Percentiles rank a stretch among this genome's conserved stretches.
Conservation (phyloP, 2,113 vertebrate species). For the Holacanthus passer region DNA sequence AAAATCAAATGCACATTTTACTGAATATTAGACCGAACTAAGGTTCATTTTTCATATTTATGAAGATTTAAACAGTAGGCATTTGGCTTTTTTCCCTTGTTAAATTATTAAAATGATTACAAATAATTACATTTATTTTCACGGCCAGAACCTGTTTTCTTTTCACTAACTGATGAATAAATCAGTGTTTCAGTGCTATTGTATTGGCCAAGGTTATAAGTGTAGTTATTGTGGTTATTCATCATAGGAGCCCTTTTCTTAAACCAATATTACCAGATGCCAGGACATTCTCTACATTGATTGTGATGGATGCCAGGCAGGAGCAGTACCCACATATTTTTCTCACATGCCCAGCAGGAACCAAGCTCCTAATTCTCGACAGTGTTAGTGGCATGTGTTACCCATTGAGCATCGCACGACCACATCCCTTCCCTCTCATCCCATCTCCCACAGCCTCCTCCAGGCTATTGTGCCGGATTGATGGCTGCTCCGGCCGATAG, state of each 20-base stretch:
- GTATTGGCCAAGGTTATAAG: neutral
- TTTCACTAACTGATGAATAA: neutral
- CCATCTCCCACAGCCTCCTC: conserved; percentile 62
- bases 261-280: neutral
- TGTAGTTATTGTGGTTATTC: neutral
- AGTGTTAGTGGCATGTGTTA: conserved; percentile 44
- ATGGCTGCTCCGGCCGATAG: conserved; percentile 60
- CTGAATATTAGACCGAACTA: neutral
- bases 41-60: neutral
- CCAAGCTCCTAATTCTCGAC: conserved; percentile 48
- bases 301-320: neutral
- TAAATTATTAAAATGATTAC: neutral
- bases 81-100: neutral
- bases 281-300: neutral
- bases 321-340: conserved; percentile 13
- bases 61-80: neutral
- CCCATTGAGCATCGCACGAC: conserved; percentile 55
- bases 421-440: conserved; percentile 65
- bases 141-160: neutral
- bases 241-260: neutral
- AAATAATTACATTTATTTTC: neutral
- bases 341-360: conserved; percentile 34
- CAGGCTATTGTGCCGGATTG: conserved; percentile 66
- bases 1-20: neutral
- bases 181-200: neutral